Evolutionary conservation across 2,888 invertebrate species (phyloP).

Genomic region (Orthosia gracilis): DNA sequence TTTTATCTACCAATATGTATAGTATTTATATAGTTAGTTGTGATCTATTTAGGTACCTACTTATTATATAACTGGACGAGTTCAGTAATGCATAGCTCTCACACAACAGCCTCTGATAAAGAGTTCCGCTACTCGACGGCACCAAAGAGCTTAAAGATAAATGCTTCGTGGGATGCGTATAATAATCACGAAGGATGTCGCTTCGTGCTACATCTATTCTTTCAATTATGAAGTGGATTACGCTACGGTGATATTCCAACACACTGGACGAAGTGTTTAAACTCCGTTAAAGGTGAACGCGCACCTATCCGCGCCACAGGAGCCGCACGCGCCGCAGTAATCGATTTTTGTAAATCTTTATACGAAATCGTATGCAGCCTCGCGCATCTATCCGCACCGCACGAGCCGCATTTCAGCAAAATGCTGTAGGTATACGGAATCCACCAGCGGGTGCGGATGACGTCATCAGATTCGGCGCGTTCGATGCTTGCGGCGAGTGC

Average conservation of each 20-base stretch:
- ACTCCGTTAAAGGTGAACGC: too few species aligned
- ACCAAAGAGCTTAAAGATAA: neutral
- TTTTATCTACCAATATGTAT: neutral
- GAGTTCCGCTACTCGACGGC: neutral
- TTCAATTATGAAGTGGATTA: neutral
- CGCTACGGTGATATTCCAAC: neutral
- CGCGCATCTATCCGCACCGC: too few species aligned
- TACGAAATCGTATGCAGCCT: too few species aligned
- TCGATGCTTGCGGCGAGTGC: too few species aligned
- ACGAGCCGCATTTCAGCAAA: too few species aligned
- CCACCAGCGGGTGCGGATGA: too few species aligned
- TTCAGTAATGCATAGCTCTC: neutral
- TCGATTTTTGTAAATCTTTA: too few species aligned
- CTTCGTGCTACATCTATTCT: neutral
- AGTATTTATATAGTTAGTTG: neutral
- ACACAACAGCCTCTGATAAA: neutral
- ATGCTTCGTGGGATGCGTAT: neutral
- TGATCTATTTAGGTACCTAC: neutral
- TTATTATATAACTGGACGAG: too few species aligned
- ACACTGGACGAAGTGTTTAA: neutral
- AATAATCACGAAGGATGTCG: neutral
- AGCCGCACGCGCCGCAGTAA: too few species aligned
- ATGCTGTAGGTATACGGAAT: too few species aligned
- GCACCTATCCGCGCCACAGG: too few species aligned
- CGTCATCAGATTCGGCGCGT: too few species aligned